phyloP scores from a whole-genome alignment of 2,888 invertebrate genomes.

The Drosophila nr. fundita region DNA sequence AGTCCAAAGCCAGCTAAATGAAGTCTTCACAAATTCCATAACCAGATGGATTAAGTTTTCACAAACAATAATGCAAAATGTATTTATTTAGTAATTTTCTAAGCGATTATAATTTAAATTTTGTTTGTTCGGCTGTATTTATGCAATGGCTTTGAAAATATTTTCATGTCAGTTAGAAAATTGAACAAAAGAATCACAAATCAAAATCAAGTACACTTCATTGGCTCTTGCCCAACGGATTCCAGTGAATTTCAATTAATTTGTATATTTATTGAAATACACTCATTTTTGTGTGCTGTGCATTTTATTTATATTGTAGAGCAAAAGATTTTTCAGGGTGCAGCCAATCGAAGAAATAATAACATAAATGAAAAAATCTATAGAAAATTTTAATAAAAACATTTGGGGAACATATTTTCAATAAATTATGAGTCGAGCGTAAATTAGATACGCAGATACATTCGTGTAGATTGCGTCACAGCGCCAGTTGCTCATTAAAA shows the following conservation, averaged over 20 bases:
- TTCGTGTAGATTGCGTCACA: constrained; percentile 43
- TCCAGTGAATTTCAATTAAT: constrained; percentile 52
- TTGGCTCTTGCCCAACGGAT: constrained; percentile 36
- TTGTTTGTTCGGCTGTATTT: not conserved
- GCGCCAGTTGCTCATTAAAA: constrained; percentile 50
- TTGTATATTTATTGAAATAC: constrained; percentile 25
- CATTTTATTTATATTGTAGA: constrained; percentile 41
- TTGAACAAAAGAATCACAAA: constrained; percentile 4
- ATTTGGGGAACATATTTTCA: constrained; percentile 42
- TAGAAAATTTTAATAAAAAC: constrained; percentile 16
- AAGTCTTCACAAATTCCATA: not conserved
- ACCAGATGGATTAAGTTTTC: not conserved
- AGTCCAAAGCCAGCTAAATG: not conserved
- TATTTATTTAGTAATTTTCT: not conserved
- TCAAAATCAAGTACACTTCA: constrained; percentile 29
- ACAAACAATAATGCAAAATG: not conserved
- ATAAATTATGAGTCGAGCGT: constrained; percentile 63
- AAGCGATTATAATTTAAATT: not conserved
- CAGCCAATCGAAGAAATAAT: constrained; percentile 25
- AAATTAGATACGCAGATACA: constrained; percentile 55
- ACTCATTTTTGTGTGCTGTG: constrained; percentile 24
- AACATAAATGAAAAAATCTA: constrained; percentile 10
- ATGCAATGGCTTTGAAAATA: constrained; percentile 14
- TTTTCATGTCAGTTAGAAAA: constrained; percentile 18
- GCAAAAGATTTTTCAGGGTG: constrained; percentile 25